Evolutionary conservation across 1,140 invertebrate genomes (phyloP).

Genomic region (Paraescarpia echinospica): DNA sequence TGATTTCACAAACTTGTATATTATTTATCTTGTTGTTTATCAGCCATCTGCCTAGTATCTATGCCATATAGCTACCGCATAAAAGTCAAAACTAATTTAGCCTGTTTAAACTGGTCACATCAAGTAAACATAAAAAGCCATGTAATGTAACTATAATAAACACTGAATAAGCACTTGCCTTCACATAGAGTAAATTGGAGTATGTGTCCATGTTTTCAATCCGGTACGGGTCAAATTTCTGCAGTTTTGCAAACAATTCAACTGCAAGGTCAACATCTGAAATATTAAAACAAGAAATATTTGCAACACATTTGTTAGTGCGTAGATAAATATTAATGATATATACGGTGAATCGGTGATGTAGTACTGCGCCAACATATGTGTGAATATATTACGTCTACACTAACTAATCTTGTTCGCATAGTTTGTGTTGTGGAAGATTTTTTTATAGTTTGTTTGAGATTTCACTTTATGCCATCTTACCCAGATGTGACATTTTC

Average conservation of each 20-base stretch:
- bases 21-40: too few relatives aligned
- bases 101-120: too few relatives aligned
- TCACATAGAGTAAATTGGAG: conserved; percentile 94
- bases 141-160: not conserved
- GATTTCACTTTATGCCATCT: too few relatives aligned
- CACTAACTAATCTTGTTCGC: not conserved
- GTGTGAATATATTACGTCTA: too few relatives aligned
- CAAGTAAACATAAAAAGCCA: not conserved
- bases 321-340: not conserved
- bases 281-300: conserved; percentile 43
- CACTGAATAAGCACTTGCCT: conserved; percentile 51
- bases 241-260: conserved; percentile 77
- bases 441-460: too few relatives aligned
- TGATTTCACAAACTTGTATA: too few relatives aligned
- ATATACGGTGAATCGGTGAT: not conserved
- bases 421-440: too few relatives aligned
- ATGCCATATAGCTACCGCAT: too few relatives aligned
- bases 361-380: too few relatives aligned
- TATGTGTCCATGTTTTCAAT: conserved; percentile 95
- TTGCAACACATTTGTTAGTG: not conserved
- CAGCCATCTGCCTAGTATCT: too few relatives aligned
- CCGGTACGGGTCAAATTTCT: conserved; percentile 85
- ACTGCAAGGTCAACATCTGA: conserved; percentile 88
- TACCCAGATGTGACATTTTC: too few relatives aligned
- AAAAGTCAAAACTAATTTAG: too few relatives aligned